A percentile compares a stretch with the other conserved stretches of the same genome.
phyloP scores from a whole-genome alignment of 2,888 invertebrate species.

The Drosophila demipolita region DNA sequence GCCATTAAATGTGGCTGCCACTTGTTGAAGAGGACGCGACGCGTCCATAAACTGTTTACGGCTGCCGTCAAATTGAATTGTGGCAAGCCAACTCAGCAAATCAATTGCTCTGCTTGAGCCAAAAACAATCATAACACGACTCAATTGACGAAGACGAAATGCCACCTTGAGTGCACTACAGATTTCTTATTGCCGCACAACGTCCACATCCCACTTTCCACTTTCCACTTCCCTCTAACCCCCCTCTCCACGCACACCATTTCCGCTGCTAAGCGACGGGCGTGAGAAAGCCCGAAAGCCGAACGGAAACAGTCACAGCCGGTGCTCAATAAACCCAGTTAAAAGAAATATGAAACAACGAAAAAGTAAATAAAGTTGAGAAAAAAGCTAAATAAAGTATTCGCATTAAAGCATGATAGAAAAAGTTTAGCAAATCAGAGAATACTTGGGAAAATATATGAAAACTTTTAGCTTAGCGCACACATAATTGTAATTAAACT shows the following conservation, averaged over 20 bases:
- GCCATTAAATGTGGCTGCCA: constrained; percentile 69
- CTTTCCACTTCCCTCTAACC: background rate
- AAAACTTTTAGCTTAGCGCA: background rate
- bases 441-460: background rate
- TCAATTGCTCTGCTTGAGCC: constrained; percentile 59
- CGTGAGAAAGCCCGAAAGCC: constrained; percentile 44
- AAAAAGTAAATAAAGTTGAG: constrained; percentile 19
- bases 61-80: constrained; percentile 69
- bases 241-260: no score
- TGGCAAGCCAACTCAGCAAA: constrained; percentile 56
- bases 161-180: constrained; percentile 5
- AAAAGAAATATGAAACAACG: constrained; percentile 20
- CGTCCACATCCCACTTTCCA: background rate
- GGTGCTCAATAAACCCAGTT: constrained; percentile 12
- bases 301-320: constrained; percentile 51
- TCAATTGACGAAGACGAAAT: constrained; percentile 13
- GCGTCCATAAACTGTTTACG: constrained; percentile 68
- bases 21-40: constrained; percentile 57
- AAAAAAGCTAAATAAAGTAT: constrained; percentile 1
- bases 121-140: constrained; percentile 64
- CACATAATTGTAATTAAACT: background rate
- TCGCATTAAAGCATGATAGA: constrained; percentile 14
- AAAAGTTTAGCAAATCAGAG: background rate
- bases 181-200: background rate
- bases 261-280: background rate